phyloP scores from a whole-genome alignment of 2,113 vertebrate species.

The Coreoperca whiteheadi region DNA sequence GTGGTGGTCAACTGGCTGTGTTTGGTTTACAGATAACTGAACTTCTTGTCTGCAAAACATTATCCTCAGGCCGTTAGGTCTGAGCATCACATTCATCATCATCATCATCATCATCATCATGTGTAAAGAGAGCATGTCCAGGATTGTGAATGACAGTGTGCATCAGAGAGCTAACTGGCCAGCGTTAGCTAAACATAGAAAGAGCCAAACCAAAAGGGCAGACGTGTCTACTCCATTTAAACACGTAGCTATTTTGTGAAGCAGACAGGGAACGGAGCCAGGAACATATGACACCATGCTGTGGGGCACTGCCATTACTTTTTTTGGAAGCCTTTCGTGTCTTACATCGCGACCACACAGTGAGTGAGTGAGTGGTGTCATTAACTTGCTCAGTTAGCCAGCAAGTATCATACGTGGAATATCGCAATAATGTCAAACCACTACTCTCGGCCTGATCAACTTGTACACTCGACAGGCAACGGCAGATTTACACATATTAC shows the following conservation, averaged over 20 bases:
- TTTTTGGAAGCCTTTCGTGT: conserved; percentile 70
- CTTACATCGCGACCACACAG: conserved; percentile 60
- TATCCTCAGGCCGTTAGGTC: neutral
- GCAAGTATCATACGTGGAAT: neutral
- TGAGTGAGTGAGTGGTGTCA: conserved; percentile 39
- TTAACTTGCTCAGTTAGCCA: neutral
- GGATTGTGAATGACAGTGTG: conserved; percentile 1
- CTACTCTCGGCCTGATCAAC: neutral
- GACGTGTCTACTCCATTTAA: conserved; percentile 42
- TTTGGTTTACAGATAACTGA: neutral
- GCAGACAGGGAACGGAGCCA: conserved; percentile 51
- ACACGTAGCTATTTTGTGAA: conserved; percentile 57
- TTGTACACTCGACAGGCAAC: neutral
- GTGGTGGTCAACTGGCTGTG: neutral
- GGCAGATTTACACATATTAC: neutral
- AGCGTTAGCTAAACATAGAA: conserved; percentile 74
- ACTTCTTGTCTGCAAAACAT: neutral
- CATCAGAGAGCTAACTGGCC: conserved; percentile 19
- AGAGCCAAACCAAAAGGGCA: conserved; percentile 52
- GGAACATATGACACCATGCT: conserved; percentile 79
- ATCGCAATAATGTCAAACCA: neutral
- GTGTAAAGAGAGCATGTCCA: neutral
- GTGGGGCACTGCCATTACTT: conserved; percentile 70
- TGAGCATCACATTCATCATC: neutral
- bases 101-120: neutral